Evolutionary conservation across 2,888 invertebrate species (phyloP).

Genomic region (Acanthosepion lycidas): DNA sequence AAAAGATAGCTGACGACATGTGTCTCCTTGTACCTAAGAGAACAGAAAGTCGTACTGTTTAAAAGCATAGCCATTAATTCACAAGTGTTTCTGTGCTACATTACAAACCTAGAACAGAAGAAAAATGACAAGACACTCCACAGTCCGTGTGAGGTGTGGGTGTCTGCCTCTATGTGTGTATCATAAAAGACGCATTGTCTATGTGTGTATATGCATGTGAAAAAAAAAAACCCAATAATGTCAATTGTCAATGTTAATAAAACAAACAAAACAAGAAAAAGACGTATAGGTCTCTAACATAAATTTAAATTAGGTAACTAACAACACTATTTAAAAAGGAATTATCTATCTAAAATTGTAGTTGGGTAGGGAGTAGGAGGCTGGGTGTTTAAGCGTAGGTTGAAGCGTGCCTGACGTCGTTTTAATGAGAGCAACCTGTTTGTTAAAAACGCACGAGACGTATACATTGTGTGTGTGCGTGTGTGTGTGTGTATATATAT

Average conservation of each 20-base stretch:
- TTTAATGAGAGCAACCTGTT: not conserved
- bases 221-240: too few relatives aligned
- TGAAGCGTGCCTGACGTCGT: not conserved
- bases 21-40: not conserved
- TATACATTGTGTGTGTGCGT: not conserved
- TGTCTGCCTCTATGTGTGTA: not conserved
- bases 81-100: too few relatives aligned
- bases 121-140: slow-evolving; percentile 15
- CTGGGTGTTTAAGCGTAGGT: slow-evolving; percentile 3
- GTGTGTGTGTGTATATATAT: not conserved
- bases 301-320: not conserved
- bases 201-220: not conserved
- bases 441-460: not conserved
- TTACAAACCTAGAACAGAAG: not conserved
- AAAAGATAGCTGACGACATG: not conserved
- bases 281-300: not conserved
- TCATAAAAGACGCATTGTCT: too few relatives aligned
- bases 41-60: too few relatives aligned
- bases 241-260: too few relatives aligned
- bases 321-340: not conserved
- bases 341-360: not conserved
- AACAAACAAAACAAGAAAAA: too few relatives aligned
- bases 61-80: too few relatives aligned
- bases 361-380: not conserved
- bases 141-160: not conserved